These are phyloP conservation scores for Caenorhabditis auriculariae DNA, from an alignment of 2,888 invertebrate species.

Conservation along the genomic window DNA sequence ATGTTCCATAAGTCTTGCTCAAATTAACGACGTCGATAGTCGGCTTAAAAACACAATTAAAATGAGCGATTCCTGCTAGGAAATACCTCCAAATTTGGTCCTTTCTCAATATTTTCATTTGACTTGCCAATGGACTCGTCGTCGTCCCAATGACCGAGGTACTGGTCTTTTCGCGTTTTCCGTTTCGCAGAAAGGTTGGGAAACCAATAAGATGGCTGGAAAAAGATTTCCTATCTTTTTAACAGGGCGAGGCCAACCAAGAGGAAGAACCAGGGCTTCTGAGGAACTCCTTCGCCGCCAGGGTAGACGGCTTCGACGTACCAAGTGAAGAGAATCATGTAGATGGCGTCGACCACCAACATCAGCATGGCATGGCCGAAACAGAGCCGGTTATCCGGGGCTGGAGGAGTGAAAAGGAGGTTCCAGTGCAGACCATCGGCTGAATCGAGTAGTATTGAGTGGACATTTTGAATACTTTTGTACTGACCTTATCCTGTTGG, in stretches of 20 bases:
- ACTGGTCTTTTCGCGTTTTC: constrained; percentile 2
- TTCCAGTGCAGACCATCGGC: constrained; percentile 43
- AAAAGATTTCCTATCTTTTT: not conserved
- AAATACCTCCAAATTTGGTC: not conserved
- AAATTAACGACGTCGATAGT: constrained; percentile 37
- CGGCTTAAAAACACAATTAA: constrained; percentile 3
- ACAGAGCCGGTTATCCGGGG: constrained; percentile 43
- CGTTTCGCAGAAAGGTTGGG: constrained; percentile 16
- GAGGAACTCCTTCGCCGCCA: constrained; percentile 80
- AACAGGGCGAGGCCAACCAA: constrained; percentile 66
- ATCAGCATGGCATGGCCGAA: constrained; percentile 36
- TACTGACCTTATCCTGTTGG: too few species aligned
- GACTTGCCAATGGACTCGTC: constrained; percentile 11
- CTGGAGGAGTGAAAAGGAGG: constrained; percentile 22
- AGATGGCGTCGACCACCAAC: constrained; percentile 42
- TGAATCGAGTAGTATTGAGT: too few species aligned
- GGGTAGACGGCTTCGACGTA: constrained; percentile 85
- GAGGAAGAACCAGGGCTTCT: constrained; percentile 78
- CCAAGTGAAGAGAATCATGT: constrained; percentile 78
- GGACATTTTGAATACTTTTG: too few species aligned
- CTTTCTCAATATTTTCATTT: not conserved
- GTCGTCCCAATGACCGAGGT: not conserved
- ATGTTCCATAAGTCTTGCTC: constrained; percentile 43
- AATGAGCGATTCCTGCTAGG: not conserved
- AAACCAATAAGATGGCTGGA: constrained; percentile 50